Percentiles rank a stretch among this genome's conserved stretches.
These are phyloP conservation scores for Linnaemya vulpina DNA, from an alignment of 2,888 invertebrate species.

Conservation along the genomic window DNA sequence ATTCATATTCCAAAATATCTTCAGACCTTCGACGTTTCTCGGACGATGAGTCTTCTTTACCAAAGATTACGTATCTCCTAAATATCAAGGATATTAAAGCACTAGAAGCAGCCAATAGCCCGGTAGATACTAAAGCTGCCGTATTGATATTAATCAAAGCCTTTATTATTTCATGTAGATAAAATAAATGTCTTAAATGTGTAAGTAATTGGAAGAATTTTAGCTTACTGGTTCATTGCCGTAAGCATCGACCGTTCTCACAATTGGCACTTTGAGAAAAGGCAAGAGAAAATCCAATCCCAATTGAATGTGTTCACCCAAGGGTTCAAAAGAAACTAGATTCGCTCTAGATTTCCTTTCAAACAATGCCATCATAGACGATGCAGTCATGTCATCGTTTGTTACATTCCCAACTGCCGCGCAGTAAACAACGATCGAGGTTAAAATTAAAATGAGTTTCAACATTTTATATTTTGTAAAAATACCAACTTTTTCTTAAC, in stretches of 20 bases:
- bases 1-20: constrained; percentile 48
- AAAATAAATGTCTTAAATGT: background rate
- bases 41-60: constrained; percentile 9
- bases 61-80: constrained; percentile 34
- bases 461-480: constrained; percentile 24
- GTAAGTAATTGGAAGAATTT: background rate
- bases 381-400: constrained; percentile 7
- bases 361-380: background rate
- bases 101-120: constrained; percentile 75
- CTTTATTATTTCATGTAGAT: constrained; percentile 67
- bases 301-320: constrained; percentile 75
- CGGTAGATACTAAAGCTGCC: constrained; percentile 76
- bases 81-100: constrained; percentile 67
- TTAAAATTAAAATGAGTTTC: background rate
- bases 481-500: constrained; percentile 22
- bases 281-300: constrained; percentile 78
- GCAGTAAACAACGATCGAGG: background rate
- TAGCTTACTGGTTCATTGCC: constrained; percentile 70
- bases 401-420: background rate
- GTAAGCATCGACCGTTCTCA: constrained; percentile 55
- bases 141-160: constrained; percentile 77
- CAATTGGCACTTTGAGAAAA: constrained; percentile 77
- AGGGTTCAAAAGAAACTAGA: constrained; percentile 76
- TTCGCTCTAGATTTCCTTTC: constrained; percentile 60
- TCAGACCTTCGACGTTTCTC: constrained; percentile 45